These are phyloP conservation scores for Brevimyrus niger DNA, from an alignment of 2,113 vertebrate species.

Conservation along the genomic window DNA sequence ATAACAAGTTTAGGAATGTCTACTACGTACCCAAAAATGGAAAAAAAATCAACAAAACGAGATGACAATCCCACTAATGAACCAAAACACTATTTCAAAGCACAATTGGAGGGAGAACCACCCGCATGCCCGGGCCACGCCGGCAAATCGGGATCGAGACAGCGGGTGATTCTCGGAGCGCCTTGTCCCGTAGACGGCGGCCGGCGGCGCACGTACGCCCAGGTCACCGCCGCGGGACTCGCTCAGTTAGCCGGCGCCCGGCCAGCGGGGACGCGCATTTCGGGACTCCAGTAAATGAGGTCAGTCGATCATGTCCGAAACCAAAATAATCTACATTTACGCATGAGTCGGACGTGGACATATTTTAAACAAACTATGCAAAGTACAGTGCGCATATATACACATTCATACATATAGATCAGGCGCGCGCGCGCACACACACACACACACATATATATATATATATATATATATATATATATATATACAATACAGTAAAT, in stretches of 20 bases:
- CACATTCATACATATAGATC: background rate
- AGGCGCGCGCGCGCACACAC: too few species aligned
- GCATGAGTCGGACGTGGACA: background rate
- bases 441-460: background rate
- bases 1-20: background rate
- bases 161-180: background rate
- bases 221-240: background rate
- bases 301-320: conserved; percentile 42
- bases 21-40: background rate
- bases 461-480: background rate
- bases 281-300: conserved; percentile 42
- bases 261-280: background rate
- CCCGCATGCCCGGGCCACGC: background rate
- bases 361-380: background rate
- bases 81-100: background rate
- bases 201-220: conserved; percentile 29
- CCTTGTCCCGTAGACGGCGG: background rate
- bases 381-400: background rate
- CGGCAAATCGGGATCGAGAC: background rate
- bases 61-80: background rate
- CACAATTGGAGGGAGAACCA: background rate
- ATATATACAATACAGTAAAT: conserved; percentile 16
- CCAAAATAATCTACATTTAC: conserved; percentile 6
- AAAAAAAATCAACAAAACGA: background rate
- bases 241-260: background rate